Conservation (phyloP, 2,888 invertebrate species). For the Drosophila colorata region DNA sequence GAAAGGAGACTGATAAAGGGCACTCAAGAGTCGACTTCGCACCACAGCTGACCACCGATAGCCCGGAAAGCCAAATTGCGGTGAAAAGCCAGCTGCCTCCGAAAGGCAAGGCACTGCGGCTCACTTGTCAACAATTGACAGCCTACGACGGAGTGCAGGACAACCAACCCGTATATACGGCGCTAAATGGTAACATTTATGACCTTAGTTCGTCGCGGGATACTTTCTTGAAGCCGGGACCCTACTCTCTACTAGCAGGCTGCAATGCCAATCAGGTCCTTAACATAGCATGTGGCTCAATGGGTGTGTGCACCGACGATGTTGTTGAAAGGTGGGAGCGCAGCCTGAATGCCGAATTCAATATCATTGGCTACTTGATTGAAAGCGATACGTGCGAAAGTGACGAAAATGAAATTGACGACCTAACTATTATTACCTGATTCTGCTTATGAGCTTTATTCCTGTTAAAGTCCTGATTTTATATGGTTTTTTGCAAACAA, state of each 20-base stretch:
- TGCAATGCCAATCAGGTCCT: slow-evolving; percentile 65
- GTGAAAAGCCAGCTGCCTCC: not conserved
- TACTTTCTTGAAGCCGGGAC: slow-evolving; percentile 29
- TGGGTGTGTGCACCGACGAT: slow-evolving; percentile 45
- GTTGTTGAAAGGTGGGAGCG: slow-evolving; percentile 55
- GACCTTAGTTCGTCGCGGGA: slow-evolving; percentile 53
- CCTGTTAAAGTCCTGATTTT: not conserved
- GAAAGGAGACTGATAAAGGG: not conserved
- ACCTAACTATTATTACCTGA: no score
- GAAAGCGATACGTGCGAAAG: slow-evolving; percentile 35
- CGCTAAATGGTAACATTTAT: slow-evolving; percentile 68
- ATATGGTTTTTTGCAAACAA: not conserved
- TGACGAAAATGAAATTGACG: slow-evolving; percentile 3
- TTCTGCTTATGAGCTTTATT: not conserved
- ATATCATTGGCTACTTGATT: slow-evolving; percentile 56
- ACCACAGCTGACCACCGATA: not conserved
- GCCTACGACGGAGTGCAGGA: slow-evolving; percentile 41
- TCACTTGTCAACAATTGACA: slow-evolving; percentile 40
- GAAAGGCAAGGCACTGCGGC: slow-evolving; percentile 4
- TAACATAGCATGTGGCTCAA: slow-evolving; percentile 43
- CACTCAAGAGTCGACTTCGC: not conserved
- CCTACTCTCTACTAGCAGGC: slow-evolving; percentile 60
- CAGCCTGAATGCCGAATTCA: slow-evolving; percentile 60
- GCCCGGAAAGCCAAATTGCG: not conserved
- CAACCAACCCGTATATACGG: slow-evolving; percentile 61